A percentile compares a stretch with the other conserved stretches of the same genome.
Conservation (phyloP, 2,797 vertebrate species). For the Xenops minutus region DNA sequence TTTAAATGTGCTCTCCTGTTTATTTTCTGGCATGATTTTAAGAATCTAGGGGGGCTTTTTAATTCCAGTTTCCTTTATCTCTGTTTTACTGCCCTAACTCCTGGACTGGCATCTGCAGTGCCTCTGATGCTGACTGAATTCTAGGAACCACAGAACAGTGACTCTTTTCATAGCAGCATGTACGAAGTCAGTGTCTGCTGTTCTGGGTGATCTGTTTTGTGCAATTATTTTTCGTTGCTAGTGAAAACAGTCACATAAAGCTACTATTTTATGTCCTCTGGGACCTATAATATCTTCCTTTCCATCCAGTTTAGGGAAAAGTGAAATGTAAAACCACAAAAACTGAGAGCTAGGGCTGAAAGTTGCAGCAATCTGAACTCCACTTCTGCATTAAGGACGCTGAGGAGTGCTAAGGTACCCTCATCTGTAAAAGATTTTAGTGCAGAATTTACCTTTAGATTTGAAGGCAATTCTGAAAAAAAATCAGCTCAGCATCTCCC, state of each 20-base stretch:
- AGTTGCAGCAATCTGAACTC: not conserved
- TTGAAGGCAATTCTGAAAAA: not conserved
- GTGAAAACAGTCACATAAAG: not conserved
- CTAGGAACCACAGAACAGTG: not conserved
- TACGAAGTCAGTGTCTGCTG: not conserved
- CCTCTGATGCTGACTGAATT: not conserved
- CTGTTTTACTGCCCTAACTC: not conserved
- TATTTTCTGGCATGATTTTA: not conserved
- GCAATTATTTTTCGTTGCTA: not conserved
- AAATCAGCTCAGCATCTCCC: not conserved
- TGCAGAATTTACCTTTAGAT: not conserved
- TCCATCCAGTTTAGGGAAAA: not conserved
- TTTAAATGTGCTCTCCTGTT: not conserved
- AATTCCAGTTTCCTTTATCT: not conserved
- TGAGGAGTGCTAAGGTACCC: not conserved
- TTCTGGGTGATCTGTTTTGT: not conserved
- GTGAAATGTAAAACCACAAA: not conserved
- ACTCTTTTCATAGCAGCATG: not conserved
- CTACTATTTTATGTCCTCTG: not conserved
- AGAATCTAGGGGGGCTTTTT: not conserved
- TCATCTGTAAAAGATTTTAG: not conserved
- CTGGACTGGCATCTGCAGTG: not conserved
- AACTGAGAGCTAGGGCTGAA: not conserved
- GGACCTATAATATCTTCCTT: not conserved
- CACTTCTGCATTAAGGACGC: not conserved